Evolutionary conservation across 2,113 vertebrate species (phyloP), one percentile per base, ranked within the genome.

Genomic region (Hemiprocne comata): DNA sequence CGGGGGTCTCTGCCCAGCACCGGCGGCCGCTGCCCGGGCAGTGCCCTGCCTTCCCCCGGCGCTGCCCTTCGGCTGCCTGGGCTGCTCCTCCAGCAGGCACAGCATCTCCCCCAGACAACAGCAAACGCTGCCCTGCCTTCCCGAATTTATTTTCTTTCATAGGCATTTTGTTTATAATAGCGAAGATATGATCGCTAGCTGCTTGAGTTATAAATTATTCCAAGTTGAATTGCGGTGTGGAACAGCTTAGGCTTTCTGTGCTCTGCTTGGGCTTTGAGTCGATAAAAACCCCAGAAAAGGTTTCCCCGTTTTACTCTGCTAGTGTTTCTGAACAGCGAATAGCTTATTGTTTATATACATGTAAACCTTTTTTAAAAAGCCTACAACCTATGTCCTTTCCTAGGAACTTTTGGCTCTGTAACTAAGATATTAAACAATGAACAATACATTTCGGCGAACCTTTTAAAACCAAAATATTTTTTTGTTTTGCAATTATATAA

Each of bases 131-230:
- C 9, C 0, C 26, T 25, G 17, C 17, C 7, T 34, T 16, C 60
- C 46, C 8, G 0, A 7, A 5, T 5, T 3, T 28, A 33, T 5
- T 9, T 13, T 40, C 17, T 33, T 21, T 26, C 24, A 0, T 3
- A 13, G 11, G 2, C 8, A 7, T 5, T 11, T 38, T 23, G 44
- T 5, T 11, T 36, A 3, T 8, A 7, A 1, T 4, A 21, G 44
- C 31, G 19, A 6, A 23, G 65, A 40, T 33, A 1, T 2, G 14
- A 1, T 26, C 15, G 15, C 21, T 69, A 15, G 0, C 38, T 9
- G 19, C 51, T 29, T 7, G 9, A 34, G 4, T 57, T 54, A 2
- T 0, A 0, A 10, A 1, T 21, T 28, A 4, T 40, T 44, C 33
- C 11, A 2, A 31, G 21, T 28, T 25, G 40, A 34, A 6, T 12